phyloP scores from a whole-genome alignment of 2,888 invertebrate species.

The Pocota personata region DNA sequence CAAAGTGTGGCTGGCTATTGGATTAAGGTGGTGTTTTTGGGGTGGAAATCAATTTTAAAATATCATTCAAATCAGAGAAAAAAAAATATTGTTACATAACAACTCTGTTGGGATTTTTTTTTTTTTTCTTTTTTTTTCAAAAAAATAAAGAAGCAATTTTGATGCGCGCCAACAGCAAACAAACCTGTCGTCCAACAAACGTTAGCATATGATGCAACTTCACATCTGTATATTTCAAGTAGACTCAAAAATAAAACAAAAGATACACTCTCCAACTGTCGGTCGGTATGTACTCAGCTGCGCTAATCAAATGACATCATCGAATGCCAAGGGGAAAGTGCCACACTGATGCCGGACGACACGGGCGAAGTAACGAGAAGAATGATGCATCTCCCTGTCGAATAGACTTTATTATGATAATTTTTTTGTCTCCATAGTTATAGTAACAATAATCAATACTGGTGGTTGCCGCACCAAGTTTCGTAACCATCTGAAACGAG shows the following conservation, averaged over 20 bases:
- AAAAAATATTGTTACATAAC: conserved; percentile 42
- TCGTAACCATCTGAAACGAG: conserved; percentile 66
- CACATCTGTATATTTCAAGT: conserved; percentile 20
- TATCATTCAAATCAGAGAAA: conserved; percentile 3
- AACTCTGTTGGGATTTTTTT: conserved; percentile 4
- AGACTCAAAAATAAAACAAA: conserved; percentile 62
- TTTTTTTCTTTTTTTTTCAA: too few species aligned
- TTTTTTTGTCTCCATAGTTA: conserved; percentile 12
- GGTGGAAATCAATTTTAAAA: conserved; percentile 60
- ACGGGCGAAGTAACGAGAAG: conserved; percentile 32
- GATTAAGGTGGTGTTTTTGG: conserved; percentile 32
- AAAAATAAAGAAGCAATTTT: background rate
- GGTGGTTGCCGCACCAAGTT: conserved; percentile 33
- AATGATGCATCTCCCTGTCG: conserved; percentile 48
- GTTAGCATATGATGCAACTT: conserved; percentile 62
- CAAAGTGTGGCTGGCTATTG: conserved; percentile 2
- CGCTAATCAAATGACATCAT: conserved; percentile 71
- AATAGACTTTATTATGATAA: conserved; percentile 25
- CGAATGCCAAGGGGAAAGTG: conserved; percentile 69
- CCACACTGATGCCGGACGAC: conserved; percentile 27
- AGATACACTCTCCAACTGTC: conserved; percentile 25
- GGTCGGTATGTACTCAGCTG: conserved; percentile 45
- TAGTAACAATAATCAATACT: conserved; percentile 39
- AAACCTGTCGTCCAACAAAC: conserved; percentile 53
- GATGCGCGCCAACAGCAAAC: conserved; percentile 40